Base-by-base conservation (phyloP, 2,888 invertebrate genomes). In the Dynastes tityus region DNA sequence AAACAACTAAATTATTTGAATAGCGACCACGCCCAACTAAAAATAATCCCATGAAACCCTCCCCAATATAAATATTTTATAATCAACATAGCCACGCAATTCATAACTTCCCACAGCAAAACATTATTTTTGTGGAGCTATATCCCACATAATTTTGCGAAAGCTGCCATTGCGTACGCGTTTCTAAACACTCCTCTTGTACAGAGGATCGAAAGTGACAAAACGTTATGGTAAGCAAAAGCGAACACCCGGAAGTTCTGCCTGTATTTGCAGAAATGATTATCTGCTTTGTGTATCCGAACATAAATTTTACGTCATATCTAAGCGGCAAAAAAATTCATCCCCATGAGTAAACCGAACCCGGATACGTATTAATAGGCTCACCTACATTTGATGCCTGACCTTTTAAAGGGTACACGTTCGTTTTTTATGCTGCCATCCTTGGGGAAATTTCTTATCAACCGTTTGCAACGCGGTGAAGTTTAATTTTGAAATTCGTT, bases 281-380 rank as follows among this genome's bases (percentile, higher is more conserved):
- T 70, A 70, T 70, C 70, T 70, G 70, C 53, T 70, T 53, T 53
- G 70, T 53, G 53, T 70, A 70, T 70, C 29, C 53, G 51, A n/a
- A 70, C 51, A 70, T 58, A 58, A 58, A 58, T 58, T 70, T 70
- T 32, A n/a, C 11, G 70, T 55, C 53, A 32, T 70, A 53, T 53
- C 53, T 55, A 70, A 53, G 55, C 45, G 45, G 45, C 45, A 11
- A 53, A 70, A 53, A 70, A 70, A 70, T 53, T 53, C 32, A 13
- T 29, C 8, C 53, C 53, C 70, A 27, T 2, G 51, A 70, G 53
- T 37, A 70, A 53, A 70, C 53, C 53, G 27, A 70, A 70, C 32
- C 53, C 29, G 53, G 32, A 58, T 58, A 53, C 32, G 53, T 55
- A 53, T 70, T 53, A 53, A 70, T 70, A 70, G 11, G 53, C 22